phyloP scores from a whole-genome alignment of 2,888 invertebrate genomes.

The Tridacna crocea region DNA sequence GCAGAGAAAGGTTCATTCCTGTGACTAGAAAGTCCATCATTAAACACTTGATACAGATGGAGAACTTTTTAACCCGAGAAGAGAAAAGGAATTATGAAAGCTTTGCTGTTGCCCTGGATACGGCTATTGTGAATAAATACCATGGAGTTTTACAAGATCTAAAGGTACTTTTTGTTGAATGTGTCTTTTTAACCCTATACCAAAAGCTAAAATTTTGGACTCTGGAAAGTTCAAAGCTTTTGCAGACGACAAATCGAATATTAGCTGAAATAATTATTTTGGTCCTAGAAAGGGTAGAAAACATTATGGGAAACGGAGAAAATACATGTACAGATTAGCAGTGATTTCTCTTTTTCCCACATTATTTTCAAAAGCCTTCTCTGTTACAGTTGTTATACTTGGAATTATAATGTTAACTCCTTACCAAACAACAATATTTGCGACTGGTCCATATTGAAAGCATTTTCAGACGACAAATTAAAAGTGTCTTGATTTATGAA shows the following conservation, averaged over 20 bases:
- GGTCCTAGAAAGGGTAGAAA: too few relatives aligned
- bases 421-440: background rate
- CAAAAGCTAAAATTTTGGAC: too few relatives aligned
- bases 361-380: background rate
- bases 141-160: slow-evolving; percentile 81
- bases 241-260: too few relatives aligned
- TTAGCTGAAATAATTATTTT: too few relatives aligned
- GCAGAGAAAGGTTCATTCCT: slow-evolving; percentile 81
- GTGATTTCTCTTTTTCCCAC: too few relatives aligned
- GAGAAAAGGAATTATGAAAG: slow-evolving; percentile 79
- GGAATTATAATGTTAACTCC: background rate
- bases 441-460: background rate
- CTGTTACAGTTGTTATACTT: too few relatives aligned
- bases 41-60: slow-evolving; percentile 77
- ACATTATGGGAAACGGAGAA: too few relatives aligned
- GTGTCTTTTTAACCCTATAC: background rate
- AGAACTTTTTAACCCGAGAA: slow-evolving; percentile 75
- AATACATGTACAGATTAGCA: too few relatives aligned
- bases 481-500: too few relatives aligned
- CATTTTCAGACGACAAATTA: background rate
- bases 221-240: too few relatives aligned
- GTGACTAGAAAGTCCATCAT: slow-evolving; percentile 80
- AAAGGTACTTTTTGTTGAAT: slow-evolving; percentile 71
- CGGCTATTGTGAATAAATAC: slow-evolving; percentile 81
- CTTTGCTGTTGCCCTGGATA: slow-evolving; percentile 81